Evolutionary conservation across 2,113 vertebrate genomes (phyloP).

Genomic region (Eretmochelys imbricata): DNA sequence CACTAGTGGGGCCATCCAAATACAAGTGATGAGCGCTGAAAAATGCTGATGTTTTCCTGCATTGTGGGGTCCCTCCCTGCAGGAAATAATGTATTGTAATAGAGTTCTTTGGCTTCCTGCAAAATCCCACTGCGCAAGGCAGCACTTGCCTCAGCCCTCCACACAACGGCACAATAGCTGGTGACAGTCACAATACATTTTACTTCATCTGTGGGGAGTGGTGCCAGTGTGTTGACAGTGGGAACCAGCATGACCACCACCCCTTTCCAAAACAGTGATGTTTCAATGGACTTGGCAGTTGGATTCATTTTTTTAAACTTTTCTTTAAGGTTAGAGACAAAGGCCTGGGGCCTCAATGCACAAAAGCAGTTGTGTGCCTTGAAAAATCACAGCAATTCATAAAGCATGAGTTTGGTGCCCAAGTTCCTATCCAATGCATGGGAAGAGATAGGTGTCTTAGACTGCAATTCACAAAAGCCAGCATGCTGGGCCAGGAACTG

Average conservation of each 20-base stretch:
- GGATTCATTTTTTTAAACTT: accelerated
- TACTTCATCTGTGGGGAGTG: accelerated
- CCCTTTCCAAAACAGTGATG: not conserved
- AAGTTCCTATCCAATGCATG: not conserved
- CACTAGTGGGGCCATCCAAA: accelerated
- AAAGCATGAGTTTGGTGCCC: not conserved
- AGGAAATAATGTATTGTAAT: constrained; percentile 65
- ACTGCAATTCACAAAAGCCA: not conserved
- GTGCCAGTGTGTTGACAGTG: not conserved
- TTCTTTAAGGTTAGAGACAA: not conserved
- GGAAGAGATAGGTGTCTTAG: not conserved
- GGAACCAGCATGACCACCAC: accelerated
- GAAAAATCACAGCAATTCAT: not conserved
- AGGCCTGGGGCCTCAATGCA: not conserved
- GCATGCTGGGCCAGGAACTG: not conserved
- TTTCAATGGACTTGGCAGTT: not conserved
- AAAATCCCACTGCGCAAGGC: accelerated
- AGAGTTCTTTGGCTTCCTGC: constrained; percentile 26
- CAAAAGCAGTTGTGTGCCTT: not conserved
- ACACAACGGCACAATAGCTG: accelerated
- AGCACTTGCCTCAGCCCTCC: not conserved
- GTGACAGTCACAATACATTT: not conserved
- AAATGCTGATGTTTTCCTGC: constrained; percentile 64
- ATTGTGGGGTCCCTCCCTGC: constrained; percentile 45
- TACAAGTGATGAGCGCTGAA: not conserved